A percentile compares a stretch with the other conserved stretches of the same genome.
phyloP scores from a whole-genome alignment of 2,113 vertebrate genomes.

The Symphodus melops region DNA sequence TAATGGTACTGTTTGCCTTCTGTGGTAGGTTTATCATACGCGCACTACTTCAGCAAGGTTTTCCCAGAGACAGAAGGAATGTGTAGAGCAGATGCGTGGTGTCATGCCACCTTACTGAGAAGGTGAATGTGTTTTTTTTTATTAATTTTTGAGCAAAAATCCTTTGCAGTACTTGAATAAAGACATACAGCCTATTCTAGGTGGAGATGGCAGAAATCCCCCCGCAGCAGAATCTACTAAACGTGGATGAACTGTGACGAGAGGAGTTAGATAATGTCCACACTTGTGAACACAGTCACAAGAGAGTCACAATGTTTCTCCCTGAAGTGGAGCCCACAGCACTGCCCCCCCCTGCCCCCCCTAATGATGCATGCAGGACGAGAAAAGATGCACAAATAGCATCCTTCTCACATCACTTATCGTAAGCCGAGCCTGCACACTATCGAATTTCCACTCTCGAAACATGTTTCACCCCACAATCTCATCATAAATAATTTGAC shows the following conservation, averaged over 20 bases:
- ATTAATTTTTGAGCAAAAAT: slow-evolving; percentile 78
- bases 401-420: slow-evolving; percentile 10
- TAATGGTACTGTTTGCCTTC: slow-evolving; percentile 87
- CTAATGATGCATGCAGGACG: slow-evolving; percentile 13
- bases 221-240: slow-evolving; percentile 60
- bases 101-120: slow-evolving; percentile 60
- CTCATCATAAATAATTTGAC: slow-evolving; percentile 48
- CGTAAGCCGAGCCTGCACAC: slow-evolving; percentile 39
- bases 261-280: slow-evolving; percentile 60
- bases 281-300: slow-evolving; percentile 74
- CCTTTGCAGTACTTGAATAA: slow-evolving; percentile 84
- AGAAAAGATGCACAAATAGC: slow-evolving; percentile 34
- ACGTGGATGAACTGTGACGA: slow-evolving; percentile 66
- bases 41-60: slow-evolving; percentile 80
- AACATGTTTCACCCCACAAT: slow-evolving; percentile 36
- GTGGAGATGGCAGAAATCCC: slow-evolving; percentile 74
- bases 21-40: slow-evolving; percentile 82
- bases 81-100: slow-evolving; percentile 76
- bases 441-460: slow-evolving; percentile 26
- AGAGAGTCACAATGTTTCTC: slow-evolving; percentile 76
- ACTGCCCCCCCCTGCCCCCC: slow-evolving; percentile 5
- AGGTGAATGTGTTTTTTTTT: slow-evolving; percentile 62
- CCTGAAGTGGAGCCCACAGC: slow-evolving; percentile 61
- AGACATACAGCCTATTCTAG: slow-evolving; percentile 82
- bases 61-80: slow-evolving; percentile 82